Evolutionary conservation across 2,113 vertebrate genomes (phyloP).

Genomic region (Ranitomeya variabilis): DNA sequence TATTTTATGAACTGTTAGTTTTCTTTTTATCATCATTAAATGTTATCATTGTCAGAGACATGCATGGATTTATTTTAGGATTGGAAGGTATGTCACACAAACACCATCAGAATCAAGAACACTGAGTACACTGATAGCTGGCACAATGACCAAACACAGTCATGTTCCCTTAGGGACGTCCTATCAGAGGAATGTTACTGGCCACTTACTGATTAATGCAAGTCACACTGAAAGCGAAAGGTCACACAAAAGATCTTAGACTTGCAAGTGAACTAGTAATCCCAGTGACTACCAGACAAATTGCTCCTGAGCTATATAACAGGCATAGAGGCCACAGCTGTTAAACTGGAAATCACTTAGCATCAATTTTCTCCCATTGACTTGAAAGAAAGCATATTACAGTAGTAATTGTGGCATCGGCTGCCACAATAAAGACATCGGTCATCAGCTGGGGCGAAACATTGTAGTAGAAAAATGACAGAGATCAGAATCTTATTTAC

Average conservation of each 20-base stretch:
- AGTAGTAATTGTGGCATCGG: neutral
- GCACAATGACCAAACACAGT: slow-evolving; percentile 57
- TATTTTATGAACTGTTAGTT: neutral
- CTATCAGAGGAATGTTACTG: slow-evolving; percentile 56
- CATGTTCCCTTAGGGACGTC: slow-evolving; percentile 47
- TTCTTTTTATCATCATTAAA: slow-evolving; percentile 10
- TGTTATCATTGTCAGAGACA: neutral
- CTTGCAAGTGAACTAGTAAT: slow-evolving; percentile 47
- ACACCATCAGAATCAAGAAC: slow-evolving; percentile 40
- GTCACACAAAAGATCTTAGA: slow-evolving; percentile 50
- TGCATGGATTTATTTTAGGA: slow-evolving; percentile 28
- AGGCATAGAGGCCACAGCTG: neutral
- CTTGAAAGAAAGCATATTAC: neutral
- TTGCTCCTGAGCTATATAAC: slow-evolving; percentile 8
- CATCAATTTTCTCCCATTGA: neutral
- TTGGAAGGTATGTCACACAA: slow-evolving; percentile 50
- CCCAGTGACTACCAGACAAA: slow-evolving; percentile 27
- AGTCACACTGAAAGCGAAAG: slow-evolving; percentile 56
- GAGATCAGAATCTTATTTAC: too few relatives aligned
- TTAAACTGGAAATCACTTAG: neutral
- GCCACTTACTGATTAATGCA: slow-evolving; percentile 56
- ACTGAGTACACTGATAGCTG: slow-evolving; percentile 46
- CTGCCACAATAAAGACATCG: too few relatives aligned
- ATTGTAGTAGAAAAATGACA: too few relatives aligned
- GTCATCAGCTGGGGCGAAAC: too few relatives aligned